These are phyloP conservation scores for Lithodes maja DNA, from an alignment of 2,888 invertebrate genomes.

Conservation along the genomic window DNA sequence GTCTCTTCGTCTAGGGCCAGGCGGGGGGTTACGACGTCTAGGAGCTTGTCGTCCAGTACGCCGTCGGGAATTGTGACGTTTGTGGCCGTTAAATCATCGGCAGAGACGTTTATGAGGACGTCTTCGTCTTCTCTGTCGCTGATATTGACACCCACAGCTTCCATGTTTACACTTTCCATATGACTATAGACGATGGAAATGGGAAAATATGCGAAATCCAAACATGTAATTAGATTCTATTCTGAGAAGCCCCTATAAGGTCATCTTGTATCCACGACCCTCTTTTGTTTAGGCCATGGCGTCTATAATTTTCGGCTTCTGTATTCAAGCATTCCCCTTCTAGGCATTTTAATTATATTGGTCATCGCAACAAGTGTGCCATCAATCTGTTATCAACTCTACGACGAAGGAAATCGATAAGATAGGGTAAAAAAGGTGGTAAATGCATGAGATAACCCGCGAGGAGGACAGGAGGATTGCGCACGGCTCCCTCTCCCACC, in stretches of 20 bases:
- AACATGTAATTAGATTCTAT: not conserved
- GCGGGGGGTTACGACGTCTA: slow-evolving; percentile 45
- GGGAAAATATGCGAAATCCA: not conserved
- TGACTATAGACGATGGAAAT: slow-evolving; percentile 38
- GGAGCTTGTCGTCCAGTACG: slow-evolving; percentile 47
- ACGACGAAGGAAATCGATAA: not conserved
- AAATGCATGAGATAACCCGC: not conserved
- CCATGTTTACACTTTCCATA: slow-evolving; percentile 68
- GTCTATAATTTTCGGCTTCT: not conserved
- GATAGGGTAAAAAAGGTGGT: not conserved
- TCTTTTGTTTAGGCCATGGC: not conserved
- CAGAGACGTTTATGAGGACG: not conserved
- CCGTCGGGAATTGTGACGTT: not conserved
- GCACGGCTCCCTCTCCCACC: slow-evolving; percentile 33
- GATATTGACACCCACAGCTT: slow-evolving; percentile 10
- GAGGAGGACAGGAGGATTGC: not conserved
- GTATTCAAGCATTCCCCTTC: too few species aligned
- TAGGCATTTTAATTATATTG: too few species aligned
- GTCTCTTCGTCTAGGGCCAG: slow-evolving; percentile 37
- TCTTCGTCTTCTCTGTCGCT: not conserved
- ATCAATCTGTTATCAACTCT: not conserved
- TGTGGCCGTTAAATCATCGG: not conserved
- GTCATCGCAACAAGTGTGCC: not conserved
- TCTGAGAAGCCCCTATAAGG: not conserved
- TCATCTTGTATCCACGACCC: not conserved